Evolutionary conservation across 2,113 vertebrate species (phyloP).

Genomic region (Eonycteris spelaea): DNA sequence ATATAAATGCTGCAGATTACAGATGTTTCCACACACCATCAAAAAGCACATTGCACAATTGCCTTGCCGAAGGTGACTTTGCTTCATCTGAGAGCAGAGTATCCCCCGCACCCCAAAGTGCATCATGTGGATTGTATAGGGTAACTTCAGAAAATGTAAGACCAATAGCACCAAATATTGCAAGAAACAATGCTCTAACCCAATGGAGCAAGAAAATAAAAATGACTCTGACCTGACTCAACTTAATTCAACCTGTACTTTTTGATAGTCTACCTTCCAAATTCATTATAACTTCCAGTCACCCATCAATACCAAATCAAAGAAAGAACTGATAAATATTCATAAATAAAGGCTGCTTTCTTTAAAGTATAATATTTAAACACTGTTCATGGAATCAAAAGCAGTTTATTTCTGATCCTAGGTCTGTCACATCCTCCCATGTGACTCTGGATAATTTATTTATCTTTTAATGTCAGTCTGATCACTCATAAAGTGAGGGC

Average conservation of each 20-base stretch:
- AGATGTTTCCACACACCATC: conserved; percentile 37
- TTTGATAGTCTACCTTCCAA: neutral
- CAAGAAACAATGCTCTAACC: conserved; percentile 39
- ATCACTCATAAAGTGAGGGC: neutral
- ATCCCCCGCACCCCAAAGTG: neutral
- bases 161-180: conserved; percentile 65
- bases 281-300: neutral
- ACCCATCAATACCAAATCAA: neutral
- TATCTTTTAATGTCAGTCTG: neutral
- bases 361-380: neutral
- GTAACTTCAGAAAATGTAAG: conserved; percentile 69
- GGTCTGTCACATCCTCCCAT: neutral
- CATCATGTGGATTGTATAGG: conserved; percentile 55
- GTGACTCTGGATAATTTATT: neutral
- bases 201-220: neutral
- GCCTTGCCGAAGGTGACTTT: neutral
- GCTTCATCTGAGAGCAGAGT: neutral
- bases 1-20: conserved; percentile 70
- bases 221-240: neutral
- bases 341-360: neutral
- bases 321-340: neutral
- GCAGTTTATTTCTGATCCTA: neutral
- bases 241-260: neutral
- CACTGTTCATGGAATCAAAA: neutral
- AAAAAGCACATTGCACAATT: neutral